Base-by-base conservation (phyloP, 1,140 invertebrate species). In the Sitodiplosis mosellana region DNA sequence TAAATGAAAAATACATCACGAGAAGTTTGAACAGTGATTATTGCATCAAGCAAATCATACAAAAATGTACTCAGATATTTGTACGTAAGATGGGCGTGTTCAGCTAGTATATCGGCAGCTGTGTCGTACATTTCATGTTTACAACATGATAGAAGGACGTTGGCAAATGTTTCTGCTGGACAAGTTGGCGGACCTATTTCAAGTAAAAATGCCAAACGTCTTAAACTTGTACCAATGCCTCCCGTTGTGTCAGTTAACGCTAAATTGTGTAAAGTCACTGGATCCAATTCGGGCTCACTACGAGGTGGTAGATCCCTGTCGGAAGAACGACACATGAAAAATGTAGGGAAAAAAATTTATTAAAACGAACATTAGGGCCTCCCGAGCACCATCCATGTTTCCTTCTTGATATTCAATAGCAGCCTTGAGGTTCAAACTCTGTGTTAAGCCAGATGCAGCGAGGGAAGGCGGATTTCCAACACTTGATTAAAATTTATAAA, bases 351-450 rank as follows among this genome's bases (percentile, higher is more conserved):
- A n/a, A n/a, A n/a, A n/a, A n/a, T n/a, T n/a, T n/a, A n/a, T n/a
- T n/a, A n/a, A 27, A 27, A 27, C 27, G 10, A 27, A 27, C 1
- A 88, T 88, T 41, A 99, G 67, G 0, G 94, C 92, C 69, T 97
- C 93, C 60, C 80, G 76, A 10, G 94, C 90, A 17, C 84, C 80
- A 55, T 91, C 87, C 60, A 80, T 75, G 65, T 99, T 96, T 69
- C 94, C 94, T 19, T 93, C 71, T 61, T 96, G 87, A 68, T 92
- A 98, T 68, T 99, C 93, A 54, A 99, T 93, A 2, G 95, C 95
- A 15, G 93, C 93, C 72, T 97, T 98, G 1, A 99, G 71, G 69
- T 99, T 99, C 58, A 98, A 96, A 0, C 95, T 93, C 70, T 99
- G 95, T 14, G 97, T 90, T 2, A 99, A 69, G 33, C 92, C 92